phyloP scores from a whole-genome alignment of 2,113 vertebrate species.

The Neolamprologus caudopunctatus region DNA sequence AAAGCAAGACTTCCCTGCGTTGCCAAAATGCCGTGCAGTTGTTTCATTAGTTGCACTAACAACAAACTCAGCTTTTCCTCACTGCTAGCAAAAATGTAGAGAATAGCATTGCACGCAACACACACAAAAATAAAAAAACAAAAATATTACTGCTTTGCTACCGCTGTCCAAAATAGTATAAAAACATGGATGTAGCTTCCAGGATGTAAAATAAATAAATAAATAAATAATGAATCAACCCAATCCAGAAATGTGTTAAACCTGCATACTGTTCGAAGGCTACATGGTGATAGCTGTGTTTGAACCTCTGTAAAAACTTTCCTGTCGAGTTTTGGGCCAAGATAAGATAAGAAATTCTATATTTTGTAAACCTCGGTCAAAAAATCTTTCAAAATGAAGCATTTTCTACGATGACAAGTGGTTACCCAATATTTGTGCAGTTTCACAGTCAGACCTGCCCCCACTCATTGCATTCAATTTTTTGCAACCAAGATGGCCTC shows the following conservation, averaged over 20 bases:
- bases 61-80: neutral
- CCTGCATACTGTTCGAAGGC: neutral
- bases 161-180: neutral
- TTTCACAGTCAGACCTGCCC: neutral
- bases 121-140: fast-evolving
- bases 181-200: neutral
- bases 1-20: neutral
- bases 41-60: neutral
- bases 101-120: neutral
- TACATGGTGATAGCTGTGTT: neutral
- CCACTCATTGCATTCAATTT: neutral
- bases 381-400: neutral
- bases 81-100: neutral
- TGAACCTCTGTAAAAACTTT: neutral
- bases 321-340: neutral
- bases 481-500: neutral
- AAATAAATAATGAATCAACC: neutral
- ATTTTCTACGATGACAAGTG: neutral
- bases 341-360: neutral
- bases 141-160: neutral
- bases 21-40: neutral
- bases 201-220: neutral
- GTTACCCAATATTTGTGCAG: neutral
- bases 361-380: neutral
- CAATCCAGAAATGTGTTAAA: neutral